Evolutionary conservation across 1,140 invertebrate genomes (phyloP).

Genomic region (Episyrphus balteatus): DNA sequence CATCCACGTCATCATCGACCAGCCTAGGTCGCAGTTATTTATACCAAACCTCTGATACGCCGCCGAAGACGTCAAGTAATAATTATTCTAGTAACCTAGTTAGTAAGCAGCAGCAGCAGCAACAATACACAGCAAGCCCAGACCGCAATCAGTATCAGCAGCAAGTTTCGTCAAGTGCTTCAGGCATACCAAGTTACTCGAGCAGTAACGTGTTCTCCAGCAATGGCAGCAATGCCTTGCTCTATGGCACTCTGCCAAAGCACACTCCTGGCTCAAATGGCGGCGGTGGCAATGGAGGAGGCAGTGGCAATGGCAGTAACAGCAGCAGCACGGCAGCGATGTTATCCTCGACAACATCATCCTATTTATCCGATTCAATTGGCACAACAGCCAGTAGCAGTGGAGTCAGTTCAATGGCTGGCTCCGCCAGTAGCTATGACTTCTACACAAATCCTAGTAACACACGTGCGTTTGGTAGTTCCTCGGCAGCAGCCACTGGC

Average conservation of each 20-base stretch:
- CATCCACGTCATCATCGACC: constrained; percentile 20
- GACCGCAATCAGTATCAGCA: too few species aligned
- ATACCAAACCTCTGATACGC: not conserved
- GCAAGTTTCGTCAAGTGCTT: too few species aligned
- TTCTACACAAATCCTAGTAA: constrained; percentile 20
- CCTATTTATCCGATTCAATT: constrained; percentile 2
- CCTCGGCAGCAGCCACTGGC: constrained; percentile 6
- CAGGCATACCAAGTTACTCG: too few species aligned
- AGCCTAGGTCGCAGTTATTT: constrained; percentile 14
- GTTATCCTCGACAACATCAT: constrained; percentile 15
- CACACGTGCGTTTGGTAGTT: constrained; percentile 14
- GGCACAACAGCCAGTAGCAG: constrained; percentile 30
- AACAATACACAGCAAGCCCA: constrained; percentile 5
- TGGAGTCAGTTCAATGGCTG: constrained; percentile 34
- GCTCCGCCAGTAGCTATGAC: constrained; percentile 34
- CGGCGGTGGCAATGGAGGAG: constrained; percentile 16
- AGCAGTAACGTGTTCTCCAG: too few species aligned
- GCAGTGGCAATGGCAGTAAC: constrained; percentile 1
- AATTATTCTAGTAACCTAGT: constrained; percentile 5
- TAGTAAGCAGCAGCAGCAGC: constrained; percentile 13
- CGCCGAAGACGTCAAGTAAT: not conserved
- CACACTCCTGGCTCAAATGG: constrained; percentile 15
- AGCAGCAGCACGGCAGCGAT: constrained; percentile 8
- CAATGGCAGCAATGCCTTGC: too few species aligned
- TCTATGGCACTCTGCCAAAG: too few species aligned